Evolutionary conservation across 2,888 invertebrate species (phyloP), one percentile per base, ranked within the genome.

Genomic region (Spodoptera littoralis): DNA sequence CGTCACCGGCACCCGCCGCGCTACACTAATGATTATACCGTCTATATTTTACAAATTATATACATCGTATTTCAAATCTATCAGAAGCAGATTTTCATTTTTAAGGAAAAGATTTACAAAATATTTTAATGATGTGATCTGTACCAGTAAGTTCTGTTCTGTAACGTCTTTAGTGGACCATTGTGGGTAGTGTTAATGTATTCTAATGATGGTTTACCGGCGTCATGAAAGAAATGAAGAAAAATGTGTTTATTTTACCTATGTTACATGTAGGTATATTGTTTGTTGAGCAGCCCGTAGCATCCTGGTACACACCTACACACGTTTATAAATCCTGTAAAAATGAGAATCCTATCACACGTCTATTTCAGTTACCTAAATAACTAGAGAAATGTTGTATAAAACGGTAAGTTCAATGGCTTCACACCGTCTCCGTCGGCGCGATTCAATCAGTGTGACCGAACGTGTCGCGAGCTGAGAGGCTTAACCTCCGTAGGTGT

Each of bases 401-500:
- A 53, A 60, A 60, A 53, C 27, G 47, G 8, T 48, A 27, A 36
- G 36, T 18, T 45, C 24, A 56, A 62, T 46, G 36, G 47, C 36
- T 57, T 43, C 49, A 46, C 53, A 27, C 51, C 46, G 56, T 64
- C 57, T 61, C 45, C 54, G 54, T 55, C 63, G 64, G 46, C 57
- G 50, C 61, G 70, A 84, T 85, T 82, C 88, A 90, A 89, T 90
- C 89, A 85, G 79, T 82, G 82, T 79, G 81, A 81, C 80, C 76
- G 73, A 73, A 76, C 78, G 65, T 65, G 67, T 48, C 48, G 71
- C 71, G 75, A 76, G 72, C 81, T 85, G 86, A 89, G 88, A 85
- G 85, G 91, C 90, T 92, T 91, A 90, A 78, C 82, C 79, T 80
- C 76, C 80, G 72, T 73, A 82, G 84, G 84, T 84, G 87, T 85